Base-by-base conservation (phyloP, 1,140 invertebrate genomes). In the Odontomachus brunneus region DNA sequence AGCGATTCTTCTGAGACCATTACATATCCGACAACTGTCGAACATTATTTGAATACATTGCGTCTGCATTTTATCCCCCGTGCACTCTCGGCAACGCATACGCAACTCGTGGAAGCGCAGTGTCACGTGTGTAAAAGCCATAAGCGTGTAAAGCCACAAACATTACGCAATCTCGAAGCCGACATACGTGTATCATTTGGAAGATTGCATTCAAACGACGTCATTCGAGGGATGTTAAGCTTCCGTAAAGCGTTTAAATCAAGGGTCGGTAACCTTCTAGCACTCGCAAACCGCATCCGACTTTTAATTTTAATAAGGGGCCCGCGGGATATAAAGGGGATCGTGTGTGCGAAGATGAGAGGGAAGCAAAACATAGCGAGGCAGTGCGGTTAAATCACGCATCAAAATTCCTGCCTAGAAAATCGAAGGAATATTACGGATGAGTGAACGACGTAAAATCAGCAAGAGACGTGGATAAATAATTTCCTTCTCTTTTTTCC, bases 201-300 rank as follows among this genome's bases (percentile, higher is more conserved):
- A 15, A 55, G 12, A 53, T 65, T 53, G 15, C 51, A 17, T 4
- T 17, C 5, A n/a, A 17, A 53, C 51, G 51, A 33, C 29, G 29
- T 53, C 15, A n/a, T 53, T 17, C 5, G 51, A 53, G 51, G 15
- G 22, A 17, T 33, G 33, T 2, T 51, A 38, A 19, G 1, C 29
- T 76, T 65, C 26, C 24, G 9, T 76, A 65, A 53, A 76, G 44
- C n/a, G 14, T 75, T 65, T 51, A 33, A 75, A 53, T 53, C 9
- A 51, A 15, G 65, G 26, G 60, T 76, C 26, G 3, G 0, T 17
- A 63, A 62, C 12, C 57, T 49, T 49, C n/a, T 49, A 33, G 9
- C 57, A 22, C 17, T 33, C 29, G 59, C 59, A 65, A 65, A 65
- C 26, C n/a, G 14, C 29, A 65, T 63, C 22, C 19, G 49, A 44